These are phyloP conservation scores for Tethya wilhelma DNA, from an alignment of 37 sponge, comb jelly and placozoan genomes.

Conservation along the genomic window DNA sequence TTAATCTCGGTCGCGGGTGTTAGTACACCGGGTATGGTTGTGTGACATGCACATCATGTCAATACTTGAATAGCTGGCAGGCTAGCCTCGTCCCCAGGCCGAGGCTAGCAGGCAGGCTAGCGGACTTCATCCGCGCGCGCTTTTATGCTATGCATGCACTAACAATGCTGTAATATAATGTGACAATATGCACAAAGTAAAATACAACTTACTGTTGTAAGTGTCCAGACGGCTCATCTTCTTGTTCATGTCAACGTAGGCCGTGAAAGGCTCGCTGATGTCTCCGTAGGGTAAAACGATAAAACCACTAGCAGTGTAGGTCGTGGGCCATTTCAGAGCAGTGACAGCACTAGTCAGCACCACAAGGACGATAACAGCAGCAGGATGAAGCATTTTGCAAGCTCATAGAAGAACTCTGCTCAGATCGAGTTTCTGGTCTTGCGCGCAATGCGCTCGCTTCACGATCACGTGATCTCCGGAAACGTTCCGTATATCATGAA, in stretches of 20 bases:
- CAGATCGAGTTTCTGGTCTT: too few species aligned
- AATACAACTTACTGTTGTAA: conserved; percentile 55
- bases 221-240: conserved; percentile 79
- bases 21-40: too few species aligned
- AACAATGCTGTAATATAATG: background rate
- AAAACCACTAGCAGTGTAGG: conserved; percentile 64
- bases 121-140: too few species aligned
- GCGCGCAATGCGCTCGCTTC: too few species aligned
- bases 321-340: conserved; percentile 43
- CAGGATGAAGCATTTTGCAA: background rate
- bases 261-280: conserved; percentile 86
- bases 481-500: too few species aligned
- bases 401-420: too few species aligned
- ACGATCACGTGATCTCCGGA: too few species aligned
- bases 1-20: background rate
- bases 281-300: conserved; percentile 86
- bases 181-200: background rate
- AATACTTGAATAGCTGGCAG: too few species aligned
- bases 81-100: too few species aligned
- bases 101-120: too few species aligned
- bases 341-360: background rate
- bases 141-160: too few species aligned
- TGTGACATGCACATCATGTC: too few species aligned
- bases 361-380: background rate
- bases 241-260: conserved; percentile 61